These are phyloP conservation scores for Crocidura indochinensis DNA, from an alignment of 2,797 vertebrate species.

Conservation along the genomic window DNA sequence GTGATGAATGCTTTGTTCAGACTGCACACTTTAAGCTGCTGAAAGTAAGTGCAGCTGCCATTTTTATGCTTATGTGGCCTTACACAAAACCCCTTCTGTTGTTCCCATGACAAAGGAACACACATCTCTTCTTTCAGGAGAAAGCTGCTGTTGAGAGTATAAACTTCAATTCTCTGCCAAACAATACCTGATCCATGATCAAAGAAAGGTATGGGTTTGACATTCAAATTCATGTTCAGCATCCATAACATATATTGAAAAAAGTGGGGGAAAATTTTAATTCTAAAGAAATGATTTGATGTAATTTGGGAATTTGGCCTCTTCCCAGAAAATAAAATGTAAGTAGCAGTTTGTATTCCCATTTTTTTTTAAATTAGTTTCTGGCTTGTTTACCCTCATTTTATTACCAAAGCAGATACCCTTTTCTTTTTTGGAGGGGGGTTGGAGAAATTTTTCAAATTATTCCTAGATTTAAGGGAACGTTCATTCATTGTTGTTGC, in stretches of 20 bases:
- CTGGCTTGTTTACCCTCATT: not conserved
- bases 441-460: not conserved
- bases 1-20: conserved; percentile 85
- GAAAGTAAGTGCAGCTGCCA: conserved; percentile 88
- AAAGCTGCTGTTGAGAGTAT: conserved; percentile 84
- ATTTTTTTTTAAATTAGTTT: conserved; percentile 72
- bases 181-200: conserved; percentile 93
- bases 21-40: conserved; percentile 84
- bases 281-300: conserved; percentile 85
- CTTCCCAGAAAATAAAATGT: conserved; percentile 84
- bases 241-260: conserved; percentile 80
- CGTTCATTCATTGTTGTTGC: no score
- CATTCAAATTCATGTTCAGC: conserved; percentile 90
- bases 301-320: conserved; percentile 86
- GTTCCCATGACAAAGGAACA: conserved; percentile 85
- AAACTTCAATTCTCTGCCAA: conserved; percentile 88
- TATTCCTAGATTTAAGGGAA: not conserved
- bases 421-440: not conserved
- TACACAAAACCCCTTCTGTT: conserved; percentile 93
- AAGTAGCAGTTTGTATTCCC: conserved; percentile 79
- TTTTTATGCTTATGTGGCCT: conserved; percentile 89
- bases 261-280: conserved; percentile 79
- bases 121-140: conserved; percentile 93
- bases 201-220: conserved; percentile 91
- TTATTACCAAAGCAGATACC: conserved; percentile 63